Percentiles rank a stretch among this genome's conserved stretches.
phyloP scores from a whole-genome alignment of 1,140 invertebrate species.

The Zaprionus capensis region DNA sequence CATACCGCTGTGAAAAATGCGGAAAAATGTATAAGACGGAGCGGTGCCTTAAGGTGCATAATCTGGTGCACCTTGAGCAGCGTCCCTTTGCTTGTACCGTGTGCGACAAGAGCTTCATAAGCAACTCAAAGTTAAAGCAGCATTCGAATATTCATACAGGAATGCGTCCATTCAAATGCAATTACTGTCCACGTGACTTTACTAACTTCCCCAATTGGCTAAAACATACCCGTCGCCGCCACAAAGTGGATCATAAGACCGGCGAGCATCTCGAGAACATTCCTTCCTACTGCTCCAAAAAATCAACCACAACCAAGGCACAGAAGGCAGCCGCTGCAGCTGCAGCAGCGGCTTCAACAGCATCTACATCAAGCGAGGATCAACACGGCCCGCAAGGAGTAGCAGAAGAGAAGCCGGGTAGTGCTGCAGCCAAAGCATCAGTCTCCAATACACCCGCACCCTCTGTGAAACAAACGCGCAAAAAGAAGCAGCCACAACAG shows the following conservation, averaged over 20 bases:
- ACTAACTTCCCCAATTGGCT: conserved; percentile 86
- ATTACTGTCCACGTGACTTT: conserved; percentile 86
- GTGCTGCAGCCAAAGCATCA: conserved; percentile 16
- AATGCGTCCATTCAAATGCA: conserved; percentile 86
- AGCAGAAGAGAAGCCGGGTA: conserved; percentile 15
- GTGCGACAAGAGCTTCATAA: conserved; percentile 86
- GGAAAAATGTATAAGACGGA: conserved; percentile 85
- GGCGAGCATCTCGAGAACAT: conserved; percentile 84
- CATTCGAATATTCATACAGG: conserved; percentile 86
- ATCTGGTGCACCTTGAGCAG: conserved; percentile 84
- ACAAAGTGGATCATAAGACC: conserved; percentile 86
- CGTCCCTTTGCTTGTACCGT: conserved; percentile 85
- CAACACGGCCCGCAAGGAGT: conserved; percentile 17
- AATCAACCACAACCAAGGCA: conserved; percentile 72
- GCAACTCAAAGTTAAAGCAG: conserved; percentile 85
- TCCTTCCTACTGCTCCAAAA: conserved; percentile 82
- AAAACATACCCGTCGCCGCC: conserved; percentile 86
- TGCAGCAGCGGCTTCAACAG: conserved; percentile 51
- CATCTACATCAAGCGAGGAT: conserved; percentile 21
- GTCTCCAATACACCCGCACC: conserved; percentile 29
- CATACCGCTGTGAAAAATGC: conserved; percentile 85
- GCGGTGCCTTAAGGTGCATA: conserved; percentile 85
- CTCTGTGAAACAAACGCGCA: conserved; percentile 57
- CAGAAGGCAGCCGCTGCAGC: conserved; percentile 66
- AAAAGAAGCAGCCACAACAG: conserved; percentile 74